These are phyloP conservation scores for Mythimna ferrago DNA, from an alignment of 2,888 invertebrate species.

Conservation along the genomic window DNA sequence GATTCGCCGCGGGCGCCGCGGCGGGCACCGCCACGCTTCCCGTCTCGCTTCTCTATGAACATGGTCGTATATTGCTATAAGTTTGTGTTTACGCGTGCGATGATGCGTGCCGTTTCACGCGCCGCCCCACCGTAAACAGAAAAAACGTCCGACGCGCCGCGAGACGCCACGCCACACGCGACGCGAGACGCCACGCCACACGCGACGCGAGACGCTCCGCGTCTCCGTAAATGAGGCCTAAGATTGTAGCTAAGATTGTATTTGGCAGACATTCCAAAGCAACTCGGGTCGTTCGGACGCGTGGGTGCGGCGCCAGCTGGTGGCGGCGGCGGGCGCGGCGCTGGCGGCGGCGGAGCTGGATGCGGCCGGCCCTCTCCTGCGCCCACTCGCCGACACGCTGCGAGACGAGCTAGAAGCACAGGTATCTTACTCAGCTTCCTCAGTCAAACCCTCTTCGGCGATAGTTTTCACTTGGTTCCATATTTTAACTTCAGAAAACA, in stretches of 20 bases:
- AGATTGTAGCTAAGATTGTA: neutral
- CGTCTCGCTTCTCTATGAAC: too few species aligned
- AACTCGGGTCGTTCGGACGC: constrained; percentile 72
- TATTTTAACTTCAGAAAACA: neutral
- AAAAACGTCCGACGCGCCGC: too few species aligned
- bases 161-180: too few species aligned
- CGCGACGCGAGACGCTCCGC: too few species aligned
- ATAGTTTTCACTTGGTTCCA: neutral
- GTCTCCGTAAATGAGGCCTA: too few species aligned
- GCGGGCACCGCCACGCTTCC: too few species aligned
- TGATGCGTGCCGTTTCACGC: too few species aligned
- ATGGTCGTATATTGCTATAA: too few species aligned
- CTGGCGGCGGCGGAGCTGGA: constrained; percentile 81
- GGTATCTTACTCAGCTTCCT: constrained; percentile 50
- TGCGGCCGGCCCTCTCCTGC: constrained; percentile 79
- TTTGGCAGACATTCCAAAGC: constrained; percentile 64
- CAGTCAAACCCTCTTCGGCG: neutral
- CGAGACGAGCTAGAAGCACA: constrained; percentile 70
- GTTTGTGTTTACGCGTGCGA: too few species aligned
- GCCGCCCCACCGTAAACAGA: too few species aligned
- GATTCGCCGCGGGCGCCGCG: too few species aligned
- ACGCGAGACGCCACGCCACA: too few species aligned
- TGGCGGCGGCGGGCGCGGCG: constrained; percentile 87
- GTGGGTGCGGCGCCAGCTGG: constrained; percentile 89
- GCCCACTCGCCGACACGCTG: constrained; percentile 74